Evolutionary conservation across 1,140 invertebrate genomes (phyloP).

Genomic region (Pseudomyrmex dendroicus): DNA sequence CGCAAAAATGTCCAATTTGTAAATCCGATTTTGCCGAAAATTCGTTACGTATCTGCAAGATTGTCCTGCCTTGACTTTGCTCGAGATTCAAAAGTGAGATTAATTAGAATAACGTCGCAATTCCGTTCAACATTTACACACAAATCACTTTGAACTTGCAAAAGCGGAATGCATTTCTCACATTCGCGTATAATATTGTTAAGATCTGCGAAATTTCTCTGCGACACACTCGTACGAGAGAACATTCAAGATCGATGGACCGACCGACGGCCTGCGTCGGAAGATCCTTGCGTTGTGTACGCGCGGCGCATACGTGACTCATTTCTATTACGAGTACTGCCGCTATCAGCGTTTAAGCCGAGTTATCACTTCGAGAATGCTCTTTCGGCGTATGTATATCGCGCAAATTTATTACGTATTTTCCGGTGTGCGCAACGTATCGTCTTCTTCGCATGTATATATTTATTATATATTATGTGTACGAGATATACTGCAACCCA

Average conservation of each 20-base stretch:
- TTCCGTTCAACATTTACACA: background rate
- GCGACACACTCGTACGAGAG: background rate
- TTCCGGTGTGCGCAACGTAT: background rate
- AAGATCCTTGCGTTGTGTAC: background rate
- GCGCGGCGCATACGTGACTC: slow-evolving; percentile 20
- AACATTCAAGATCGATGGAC: background rate
- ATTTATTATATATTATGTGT: no score
- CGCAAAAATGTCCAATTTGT: background rate
- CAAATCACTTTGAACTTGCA: background rate
- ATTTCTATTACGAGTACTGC: slow-evolving; percentile 29
- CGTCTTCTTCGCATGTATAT: background rate
- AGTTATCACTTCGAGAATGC: slow-evolving; percentile 27
- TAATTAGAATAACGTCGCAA: slow-evolving; percentile 31
- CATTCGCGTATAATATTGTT: no score
- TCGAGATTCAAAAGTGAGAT: slow-evolving; percentile 19
- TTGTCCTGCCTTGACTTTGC: no score
- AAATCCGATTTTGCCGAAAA: background rate
- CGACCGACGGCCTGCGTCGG: background rate
- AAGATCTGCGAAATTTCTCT: background rate
- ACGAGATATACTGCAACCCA: background rate
- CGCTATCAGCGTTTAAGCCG: slow-evolving; percentile 35
- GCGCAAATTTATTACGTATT: slow-evolving; percentile 46
- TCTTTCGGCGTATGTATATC: slow-evolving; percentile 17
- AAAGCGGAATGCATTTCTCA: background rate
- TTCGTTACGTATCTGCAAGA: background rate